Evolutionary conservation across 2,113 vertebrate species (phyloP).

Genomic region (Galemys pyrenaicus): DNA sequence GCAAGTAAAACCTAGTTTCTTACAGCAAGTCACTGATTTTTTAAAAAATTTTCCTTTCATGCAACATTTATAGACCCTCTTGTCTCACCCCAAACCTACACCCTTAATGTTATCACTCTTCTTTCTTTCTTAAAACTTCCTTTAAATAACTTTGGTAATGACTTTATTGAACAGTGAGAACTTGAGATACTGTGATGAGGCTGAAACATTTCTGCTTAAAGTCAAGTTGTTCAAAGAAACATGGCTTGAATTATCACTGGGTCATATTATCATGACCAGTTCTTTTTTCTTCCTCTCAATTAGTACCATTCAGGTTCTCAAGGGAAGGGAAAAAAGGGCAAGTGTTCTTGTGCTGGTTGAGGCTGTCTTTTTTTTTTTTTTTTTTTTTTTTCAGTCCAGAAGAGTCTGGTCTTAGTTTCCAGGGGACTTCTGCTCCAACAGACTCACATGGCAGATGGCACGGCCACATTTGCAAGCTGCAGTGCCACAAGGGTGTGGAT

Average conservation of each 20-base stretch:
- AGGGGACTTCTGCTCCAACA: accelerated
- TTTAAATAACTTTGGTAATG: background rate
- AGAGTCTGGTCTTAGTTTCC: background rate
- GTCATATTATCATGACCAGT: background rate
- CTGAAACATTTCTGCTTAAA: background rate
- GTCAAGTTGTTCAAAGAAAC: background rate
- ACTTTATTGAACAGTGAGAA: background rate
- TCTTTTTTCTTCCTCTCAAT: background rate
- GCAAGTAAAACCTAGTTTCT: background rate
- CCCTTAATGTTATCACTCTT: background rate
- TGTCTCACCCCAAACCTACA: background rate
- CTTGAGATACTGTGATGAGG: background rate
- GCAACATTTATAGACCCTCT: background rate
- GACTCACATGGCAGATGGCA: accelerated
- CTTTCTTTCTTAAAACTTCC: background rate
- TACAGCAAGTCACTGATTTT: background rate
- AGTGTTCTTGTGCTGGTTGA: background rate
- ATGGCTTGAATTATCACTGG: background rate
- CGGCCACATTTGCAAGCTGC: accelerated
- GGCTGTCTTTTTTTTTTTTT: background rate
- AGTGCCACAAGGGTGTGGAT: no score
- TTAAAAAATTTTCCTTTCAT: background rate
- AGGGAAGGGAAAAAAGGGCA: background rate
- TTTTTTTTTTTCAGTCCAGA: background rate
- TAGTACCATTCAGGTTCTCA: background rate